Base-by-base conservation (phyloP, 2,797 vertebrate species). In the Brachymystax lenok region DNA sequence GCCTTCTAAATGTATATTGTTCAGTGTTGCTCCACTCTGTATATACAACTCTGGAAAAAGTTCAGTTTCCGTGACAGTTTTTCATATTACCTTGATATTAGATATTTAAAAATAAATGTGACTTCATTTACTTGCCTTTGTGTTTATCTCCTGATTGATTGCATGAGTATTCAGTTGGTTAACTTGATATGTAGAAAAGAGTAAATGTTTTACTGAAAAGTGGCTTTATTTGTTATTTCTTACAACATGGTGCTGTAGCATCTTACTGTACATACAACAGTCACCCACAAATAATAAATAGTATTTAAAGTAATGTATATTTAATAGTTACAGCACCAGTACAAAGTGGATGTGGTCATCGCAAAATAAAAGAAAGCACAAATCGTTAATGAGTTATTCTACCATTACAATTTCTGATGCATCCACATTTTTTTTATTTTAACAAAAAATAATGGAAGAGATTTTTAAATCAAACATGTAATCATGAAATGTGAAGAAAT, bases 191-290 rank as follows among this genome's bases (percentile, higher is more conserved):
- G 90, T 92, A 93, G 92, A 95, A 88, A 94, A 87, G 88, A 93
- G 89, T 87, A 85, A 85, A 90, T 90, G 79, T 88, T 95, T 95
- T 92, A 93, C 94, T 93, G 94, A 95, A 95, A 95, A 95, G 94
- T 95, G 95, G 96, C 93, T 97, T 97, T 97, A 96, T 96, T 96
- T 79, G 85, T 91, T 94, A 86, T 92, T 95, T 95, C 92, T 94
- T 91, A 88, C 90, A 94, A 94, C 92, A 94, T 91, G 91, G 93
- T 90, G 94, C 92, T 90, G 91, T 87, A 91, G 93, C 91, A 92
- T 91, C 91, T 94, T 91, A 92, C 93, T 94, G 91, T 94, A 93
- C 94, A 94, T 90, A 94, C 94, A 94, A 94, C 93, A 94, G 92
- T 95, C 92, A 94, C 91, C 93, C 90, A 91, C 92, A 94, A 92